Percentiles rank a stretch among this genome's conserved stretches.
Evolutionary conservation across 2,888 invertebrate genomes (phyloP).

Genomic region (Acutogordius australiensis): DNA sequence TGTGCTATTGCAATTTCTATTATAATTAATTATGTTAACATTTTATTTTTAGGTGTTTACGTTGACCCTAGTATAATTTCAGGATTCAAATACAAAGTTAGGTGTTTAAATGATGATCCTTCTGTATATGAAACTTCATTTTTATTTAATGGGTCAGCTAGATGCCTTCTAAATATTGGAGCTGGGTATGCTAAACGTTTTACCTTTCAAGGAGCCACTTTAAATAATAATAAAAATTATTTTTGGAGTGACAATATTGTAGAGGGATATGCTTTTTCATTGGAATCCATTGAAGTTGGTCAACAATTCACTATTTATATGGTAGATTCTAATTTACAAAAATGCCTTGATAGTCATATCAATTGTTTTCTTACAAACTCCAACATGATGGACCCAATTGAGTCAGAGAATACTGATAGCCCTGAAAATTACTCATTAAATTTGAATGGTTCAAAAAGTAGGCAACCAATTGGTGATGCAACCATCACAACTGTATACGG

Average conservation of each 20-base stretch:
- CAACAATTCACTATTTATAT: background rate
- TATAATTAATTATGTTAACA: too few species aligned
- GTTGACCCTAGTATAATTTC: background rate
- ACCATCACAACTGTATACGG: background rate
- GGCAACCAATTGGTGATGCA: background rate
- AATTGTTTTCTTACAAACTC: background rate
- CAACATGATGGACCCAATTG: background rate
- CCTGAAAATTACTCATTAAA: too few species aligned
- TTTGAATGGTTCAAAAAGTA: too few species aligned
- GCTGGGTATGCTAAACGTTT: background rate
- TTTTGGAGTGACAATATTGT: conserved; percentile 5
- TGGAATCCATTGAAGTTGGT: background rate
- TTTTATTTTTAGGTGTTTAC: background rate
- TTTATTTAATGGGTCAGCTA: background rate
- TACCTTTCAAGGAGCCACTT: conserved; percentile 6
- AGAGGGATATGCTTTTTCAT: conserved; percentile 4
- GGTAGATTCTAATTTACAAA: background rate
- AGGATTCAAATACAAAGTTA: conserved; percentile 6
- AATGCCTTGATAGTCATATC: background rate
- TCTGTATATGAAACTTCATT: background rate
- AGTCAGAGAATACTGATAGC: too few species aligned
- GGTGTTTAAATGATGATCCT: background rate
- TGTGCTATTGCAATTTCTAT: background rate
- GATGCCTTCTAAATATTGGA: background rate
- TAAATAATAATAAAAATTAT: conserved; percentile 9